Base-by-base conservation (phyloP, 2,888 invertebrate species). In the Agrilus cyanescens region DNA sequence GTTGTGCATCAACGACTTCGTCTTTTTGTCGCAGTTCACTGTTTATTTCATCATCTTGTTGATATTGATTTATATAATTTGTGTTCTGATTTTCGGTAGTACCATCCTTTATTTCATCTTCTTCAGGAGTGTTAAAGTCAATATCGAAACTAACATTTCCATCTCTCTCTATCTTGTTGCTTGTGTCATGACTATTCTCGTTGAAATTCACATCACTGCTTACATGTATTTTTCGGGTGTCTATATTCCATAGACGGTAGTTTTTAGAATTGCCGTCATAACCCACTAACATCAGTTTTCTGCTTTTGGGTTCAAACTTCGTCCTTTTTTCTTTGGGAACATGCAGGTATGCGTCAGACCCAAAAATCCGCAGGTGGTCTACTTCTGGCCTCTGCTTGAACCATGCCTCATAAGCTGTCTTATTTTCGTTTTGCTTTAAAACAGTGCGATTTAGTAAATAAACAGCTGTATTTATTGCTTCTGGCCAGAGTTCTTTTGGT, bases 381-480 rank as follows among this genome's bases (percentile, higher is more conserved):
- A 52, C 38, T 13, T 38, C 34, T 31, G 52, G 47, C 32, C 43
- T 46, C 37, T 47, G 51, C 7, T 41, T 40, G 37, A 38, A 48
- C 38, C 49, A 40, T 14, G 44, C 30, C 44, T 53, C 50, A 44
- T 43, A 46, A 12, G 50, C 45, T 12, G 50, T 54, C 12, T 30
- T 42, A 25, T 16, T 38, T 37, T 32, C 34, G 15, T 38, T 44
- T 38, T 44, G 40, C 12, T 29, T 34, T 12, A 20, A 34, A 7
- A 40, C 38, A 8, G 41, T 47, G 33, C 55, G 37, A 37, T 61
- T 61, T 12, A 53, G 36, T 12, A 58, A 16, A 41, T 56, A 58
- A 13, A 45, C 50, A 30, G 55, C 51, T 31, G 56, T 55, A n/a
- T 43, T 45, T 6, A 56, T 53, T 15, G 59, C 61, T 44, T 64